phyloP scores from a whole-genome alignment of 2,888 invertebrate species.

The Chymomyza amoena region DNA sequence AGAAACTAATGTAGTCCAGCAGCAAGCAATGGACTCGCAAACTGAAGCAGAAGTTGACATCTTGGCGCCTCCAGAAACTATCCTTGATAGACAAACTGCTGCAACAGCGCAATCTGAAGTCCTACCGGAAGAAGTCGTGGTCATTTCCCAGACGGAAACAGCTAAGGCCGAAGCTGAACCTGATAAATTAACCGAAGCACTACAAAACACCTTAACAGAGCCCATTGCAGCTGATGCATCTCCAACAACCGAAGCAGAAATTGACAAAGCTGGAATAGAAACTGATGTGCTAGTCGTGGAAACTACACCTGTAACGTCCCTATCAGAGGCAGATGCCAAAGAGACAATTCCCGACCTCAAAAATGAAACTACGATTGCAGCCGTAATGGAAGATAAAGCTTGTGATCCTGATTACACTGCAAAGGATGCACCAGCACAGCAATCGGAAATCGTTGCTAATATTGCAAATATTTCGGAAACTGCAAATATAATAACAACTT shows the following conservation, averaged over 20 bases:
- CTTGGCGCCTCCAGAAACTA: background rate
- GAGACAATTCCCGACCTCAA: background rate
- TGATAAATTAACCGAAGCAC: background rate
- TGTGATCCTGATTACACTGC: background rate
- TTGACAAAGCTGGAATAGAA: background rate
- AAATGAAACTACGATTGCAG: background rate
- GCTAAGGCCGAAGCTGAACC: background rate
- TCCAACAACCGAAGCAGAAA: background rate
- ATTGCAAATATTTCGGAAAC: too few relatives aligned
- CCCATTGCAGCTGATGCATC: background rate
- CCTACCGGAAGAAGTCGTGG: background rate
- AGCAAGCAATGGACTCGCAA: background rate
- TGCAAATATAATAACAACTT: too few relatives aligned
- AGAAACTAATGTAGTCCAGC: background rate
- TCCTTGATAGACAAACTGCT: background rate
- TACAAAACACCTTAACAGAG: background rate
- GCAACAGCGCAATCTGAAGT: background rate
- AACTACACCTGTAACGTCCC: background rate
- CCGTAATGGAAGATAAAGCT: too few relatives aligned
- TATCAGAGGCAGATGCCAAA: too few relatives aligned
- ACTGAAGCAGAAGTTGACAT: background rate
- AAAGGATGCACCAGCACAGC: background rate
- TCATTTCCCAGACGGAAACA: background rate
- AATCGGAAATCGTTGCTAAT: background rate
- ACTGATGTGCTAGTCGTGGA: background rate